phyloP scores from a whole-genome alignment of 2,797 vertebrate genomes.

The Botia kubotai region DNA sequence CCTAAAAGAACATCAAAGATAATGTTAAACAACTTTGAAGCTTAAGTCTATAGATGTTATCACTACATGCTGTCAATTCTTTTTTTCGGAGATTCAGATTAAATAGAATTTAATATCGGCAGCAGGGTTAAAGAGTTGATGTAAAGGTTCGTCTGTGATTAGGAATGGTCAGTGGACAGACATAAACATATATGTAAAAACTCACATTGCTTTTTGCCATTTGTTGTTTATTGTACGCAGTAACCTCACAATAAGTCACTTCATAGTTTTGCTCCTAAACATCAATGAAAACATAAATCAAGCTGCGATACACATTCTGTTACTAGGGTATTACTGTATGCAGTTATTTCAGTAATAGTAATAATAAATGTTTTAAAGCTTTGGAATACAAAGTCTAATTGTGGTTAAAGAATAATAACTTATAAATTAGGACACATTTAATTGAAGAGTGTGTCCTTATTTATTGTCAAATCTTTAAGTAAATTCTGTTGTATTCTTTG shows the following conservation, averaged over 20 bases:
- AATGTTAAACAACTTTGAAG: neutral
- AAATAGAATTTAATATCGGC: neutral
- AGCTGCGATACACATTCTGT: neutral
- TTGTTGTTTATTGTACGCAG: neutral
- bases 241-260: constrained; percentile 36
- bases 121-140: neutral
- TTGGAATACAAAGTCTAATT: too few relatives aligned
- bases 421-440: too few relatives aligned
- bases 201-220: neutral
- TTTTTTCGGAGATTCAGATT: neutral
- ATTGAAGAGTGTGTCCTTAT: too few relatives aligned
- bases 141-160: neutral
- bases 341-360: too few relatives aligned
- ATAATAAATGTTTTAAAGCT: too few relatives aligned
- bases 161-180: neutral
- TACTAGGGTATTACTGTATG: too few relatives aligned
- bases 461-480: too few relatives aligned
- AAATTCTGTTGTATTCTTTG: too few relatives aligned
- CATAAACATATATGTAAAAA: neutral
- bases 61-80: neutral
- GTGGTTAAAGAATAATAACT: too few relatives aligned
- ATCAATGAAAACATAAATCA: neutral
- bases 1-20: constrained; percentile 8
- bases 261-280: constrained; percentile 17
- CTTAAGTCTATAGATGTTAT: neutral